These are phyloP conservation scores for Lipotes vexillifer DNA, from an alignment of 2,113 vertebrate genomes.

Conservation along the genomic window DNA sequence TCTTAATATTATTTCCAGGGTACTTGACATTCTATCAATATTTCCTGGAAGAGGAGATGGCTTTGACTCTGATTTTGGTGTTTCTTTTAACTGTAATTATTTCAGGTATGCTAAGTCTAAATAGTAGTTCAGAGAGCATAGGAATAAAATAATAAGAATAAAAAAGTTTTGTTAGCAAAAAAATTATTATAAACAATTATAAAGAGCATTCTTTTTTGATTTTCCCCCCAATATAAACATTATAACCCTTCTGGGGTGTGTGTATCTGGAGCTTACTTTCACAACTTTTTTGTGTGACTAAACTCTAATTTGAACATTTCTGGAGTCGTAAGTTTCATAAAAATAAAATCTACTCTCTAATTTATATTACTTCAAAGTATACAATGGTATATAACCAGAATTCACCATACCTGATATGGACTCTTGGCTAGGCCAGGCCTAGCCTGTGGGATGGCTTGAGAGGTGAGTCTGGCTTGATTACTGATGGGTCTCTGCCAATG, in stretches of 20 bases:
- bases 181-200: background rate
- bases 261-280: background rate
- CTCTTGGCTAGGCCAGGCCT: background rate
- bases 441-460: background rate
- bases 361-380: background rate
- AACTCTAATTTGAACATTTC: background rate
- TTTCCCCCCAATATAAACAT: constrained; percentile 34
- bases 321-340: background rate
- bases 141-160: background rate
- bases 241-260: background rate
- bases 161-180: background rate
- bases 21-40: background rate
- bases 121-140: background rate
- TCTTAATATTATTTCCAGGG: background rate
- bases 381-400: background rate
- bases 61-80: background rate
- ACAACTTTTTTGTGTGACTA: constrained; percentile 13
- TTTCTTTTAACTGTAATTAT: constrained; percentile 19
- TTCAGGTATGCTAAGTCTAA: constrained; percentile 1
- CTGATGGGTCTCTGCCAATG: background rate
- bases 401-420: background rate
- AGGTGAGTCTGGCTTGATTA: background rate
- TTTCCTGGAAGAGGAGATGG: background rate
- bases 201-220: constrained; percentile 5
- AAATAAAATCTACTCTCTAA: background rate